Conservation (phyloP, 2,113 vertebrate species). For the Siphamia tubifer region DNA sequence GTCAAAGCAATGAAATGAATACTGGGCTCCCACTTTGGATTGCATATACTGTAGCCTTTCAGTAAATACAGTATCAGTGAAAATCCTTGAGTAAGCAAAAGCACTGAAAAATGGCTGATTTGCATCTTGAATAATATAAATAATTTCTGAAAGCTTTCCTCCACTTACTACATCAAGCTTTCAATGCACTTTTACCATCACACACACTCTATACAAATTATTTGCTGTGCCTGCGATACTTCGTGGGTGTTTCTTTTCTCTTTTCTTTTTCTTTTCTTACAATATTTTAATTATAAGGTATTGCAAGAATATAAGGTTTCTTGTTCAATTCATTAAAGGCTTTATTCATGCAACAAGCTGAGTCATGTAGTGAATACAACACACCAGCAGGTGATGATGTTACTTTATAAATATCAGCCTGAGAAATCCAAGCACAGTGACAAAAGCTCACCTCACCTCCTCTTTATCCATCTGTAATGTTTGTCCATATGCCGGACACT, state of each 20-base stretch:
- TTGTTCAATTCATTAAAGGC: too few species aligned
- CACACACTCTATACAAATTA: neutral
- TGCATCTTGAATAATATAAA: neutral
- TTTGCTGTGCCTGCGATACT: neutral
- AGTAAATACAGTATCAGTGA: neutral
- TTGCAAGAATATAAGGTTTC: neutral
- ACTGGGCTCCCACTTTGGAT: neutral
- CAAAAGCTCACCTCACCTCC: neutral
- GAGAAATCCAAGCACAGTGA: neutral
- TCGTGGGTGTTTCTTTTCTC: neutral
- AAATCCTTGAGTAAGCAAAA: constrained; percentile 2
- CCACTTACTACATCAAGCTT: neutral
- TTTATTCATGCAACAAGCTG: neutral
- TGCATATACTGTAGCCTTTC: neutral
- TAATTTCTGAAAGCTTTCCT: too few species aligned
- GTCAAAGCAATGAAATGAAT: constrained; percentile 2
- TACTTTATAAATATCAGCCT: constrained; percentile 11
- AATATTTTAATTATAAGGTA: neutral
- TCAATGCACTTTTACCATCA: neutral
- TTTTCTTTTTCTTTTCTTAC: too few species aligned
- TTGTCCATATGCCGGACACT: neutral
- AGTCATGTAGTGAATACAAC: neutral
- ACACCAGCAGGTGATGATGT: constrained; percentile 23
- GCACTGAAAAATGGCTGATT: neutral
- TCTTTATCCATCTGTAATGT: constrained; percentile 2